Conservation (phyloP, 1,140 invertebrate genomes). For the Cydia fagiglandana region DNA sequence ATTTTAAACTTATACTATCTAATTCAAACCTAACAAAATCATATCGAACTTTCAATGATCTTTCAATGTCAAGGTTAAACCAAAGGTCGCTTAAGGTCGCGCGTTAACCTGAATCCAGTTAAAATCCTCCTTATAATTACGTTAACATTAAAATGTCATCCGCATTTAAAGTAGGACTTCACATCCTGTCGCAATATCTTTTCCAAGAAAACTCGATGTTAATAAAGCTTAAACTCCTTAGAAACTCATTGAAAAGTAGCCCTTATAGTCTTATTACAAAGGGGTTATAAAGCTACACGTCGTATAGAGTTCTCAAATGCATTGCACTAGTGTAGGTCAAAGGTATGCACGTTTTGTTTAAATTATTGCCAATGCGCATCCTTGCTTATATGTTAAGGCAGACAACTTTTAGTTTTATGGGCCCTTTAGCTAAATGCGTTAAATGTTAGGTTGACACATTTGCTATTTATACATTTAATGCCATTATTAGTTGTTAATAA, state of each 20-base stretch:
- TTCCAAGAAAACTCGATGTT: neutral
- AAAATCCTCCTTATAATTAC: neutral
- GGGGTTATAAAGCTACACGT: neutral
- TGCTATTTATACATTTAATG: neutral
- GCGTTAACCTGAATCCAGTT: neutral
- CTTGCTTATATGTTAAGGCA: constrained; percentile 54
- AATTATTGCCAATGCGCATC: constrained; percentile 51
- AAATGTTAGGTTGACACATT: constrained; percentile 14
- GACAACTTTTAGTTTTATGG: constrained; percentile 48
- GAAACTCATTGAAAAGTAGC: neutral
- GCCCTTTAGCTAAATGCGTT: constrained; percentile 5
- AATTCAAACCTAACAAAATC: neutral
- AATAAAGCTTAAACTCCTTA: neutral
- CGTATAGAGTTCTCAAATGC: constrained; percentile 10
- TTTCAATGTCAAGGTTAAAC: constrained; percentile 13
- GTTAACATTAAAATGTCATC: constrained; percentile 16
- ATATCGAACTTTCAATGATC: neutral
- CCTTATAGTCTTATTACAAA: neutral
- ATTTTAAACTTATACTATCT: no score
- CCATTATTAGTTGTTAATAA: neutral
- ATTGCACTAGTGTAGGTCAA: constrained; percentile 48
- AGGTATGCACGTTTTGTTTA: constrained; percentile 56
- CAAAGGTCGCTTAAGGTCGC: neutral
- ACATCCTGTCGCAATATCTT: constrained; percentile 1
- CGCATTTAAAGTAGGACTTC: constrained; percentile 5